Evolutionary conservation across 2,113 vertebrate species (phyloP), one percentile per base, ranked within the genome.

Genomic region (Vombatus ursinus): DNA sequence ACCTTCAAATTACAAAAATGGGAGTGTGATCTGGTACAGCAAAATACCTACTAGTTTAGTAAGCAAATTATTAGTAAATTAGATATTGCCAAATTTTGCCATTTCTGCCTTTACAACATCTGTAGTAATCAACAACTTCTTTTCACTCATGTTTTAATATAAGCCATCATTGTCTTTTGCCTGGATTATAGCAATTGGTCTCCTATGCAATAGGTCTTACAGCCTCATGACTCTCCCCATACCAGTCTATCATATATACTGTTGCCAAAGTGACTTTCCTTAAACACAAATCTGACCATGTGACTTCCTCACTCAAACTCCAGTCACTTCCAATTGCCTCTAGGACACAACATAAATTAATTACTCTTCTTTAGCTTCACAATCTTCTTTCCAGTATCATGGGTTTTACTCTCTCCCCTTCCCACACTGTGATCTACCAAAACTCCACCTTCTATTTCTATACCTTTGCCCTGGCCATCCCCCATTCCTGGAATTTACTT

Each of bases 1-100:
- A 95, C 25, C 16, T 95, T 95, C 93, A 96, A 96, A 77, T 44
- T 57, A 93, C 24, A 96, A 90, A 53, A 93, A 95, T 53, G 28
- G 90, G 28, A 50, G 9, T 14, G 37, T 96, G 92, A 3, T 57
- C 51, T 68, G 90, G 93, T 91, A 57, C 61, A 89, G 94, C n/a
- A 90, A 93, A 96, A 2, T 90, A 94, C 77, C 48, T 94, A 22
- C 57, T 92, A 8, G 5, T 92, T 93, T 94, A 61, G 26, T 61
- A 61, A 61, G 57, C 57, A 37, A 61, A 31, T 37, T 37, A 37
- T 61, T 37, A 61, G 57, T 61, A 61, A 61, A 61, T 14, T 11
- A 31, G 53, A 8, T 61, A 31, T 11, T 26, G 25, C 57, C 10
- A 31, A 61, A 31, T 31, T 2, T 14, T 61, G 28, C 31, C 12